Evolutionary conservation across 2,888 invertebrate genomes (phyloP), one percentile per base, ranked within the genome.

Genomic region (Dioctria linearis): DNA sequence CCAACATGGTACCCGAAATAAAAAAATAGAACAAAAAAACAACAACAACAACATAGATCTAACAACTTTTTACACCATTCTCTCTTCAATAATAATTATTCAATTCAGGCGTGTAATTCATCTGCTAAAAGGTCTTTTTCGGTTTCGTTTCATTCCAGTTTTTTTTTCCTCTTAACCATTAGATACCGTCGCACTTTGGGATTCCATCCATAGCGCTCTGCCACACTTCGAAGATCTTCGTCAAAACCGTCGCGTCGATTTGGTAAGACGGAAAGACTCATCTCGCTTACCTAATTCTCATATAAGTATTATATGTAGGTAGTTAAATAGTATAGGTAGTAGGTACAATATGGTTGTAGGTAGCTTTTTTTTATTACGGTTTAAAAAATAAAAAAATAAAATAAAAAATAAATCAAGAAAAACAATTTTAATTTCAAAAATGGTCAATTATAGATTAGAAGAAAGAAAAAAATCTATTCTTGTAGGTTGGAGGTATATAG

Each of bases 101-200:
- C 78, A 78, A 78, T 78, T 78, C 78, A 78, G 65, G 51, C 78
- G 66, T 78, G 78, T 78, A 78, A 78, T 66, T 78, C 78, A 78
- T 66, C 78, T 54, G 78, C 51, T 78, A 78, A 78, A 67, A 78
- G 78, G 78, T 78, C 49, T 78, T 69, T 54, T 78, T 66, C 78
- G 65, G 78, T 51, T 65, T 66, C 25, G 25, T 25, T 25, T 25
- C 25, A 25, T 25, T 25, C 2, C 2, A 2, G 0, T 25, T 25
- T 25, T 25, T 39, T 39, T 78, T 78, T 78, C 67, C 65, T 66
- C 43, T 65, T 39, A 65, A 39, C 40, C 40, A 39, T 65, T 25
- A n/a, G n/a, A n/a, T n/a, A 65, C 65, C 40, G 42, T 65, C 65
- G 65, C 37, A 25, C 25, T 25, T 25, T 25, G 25, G 25, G 25